phyloP scores from a whole-genome alignment of 2,888 invertebrate species.

The Leptodirus hochenwartii region DNA sequence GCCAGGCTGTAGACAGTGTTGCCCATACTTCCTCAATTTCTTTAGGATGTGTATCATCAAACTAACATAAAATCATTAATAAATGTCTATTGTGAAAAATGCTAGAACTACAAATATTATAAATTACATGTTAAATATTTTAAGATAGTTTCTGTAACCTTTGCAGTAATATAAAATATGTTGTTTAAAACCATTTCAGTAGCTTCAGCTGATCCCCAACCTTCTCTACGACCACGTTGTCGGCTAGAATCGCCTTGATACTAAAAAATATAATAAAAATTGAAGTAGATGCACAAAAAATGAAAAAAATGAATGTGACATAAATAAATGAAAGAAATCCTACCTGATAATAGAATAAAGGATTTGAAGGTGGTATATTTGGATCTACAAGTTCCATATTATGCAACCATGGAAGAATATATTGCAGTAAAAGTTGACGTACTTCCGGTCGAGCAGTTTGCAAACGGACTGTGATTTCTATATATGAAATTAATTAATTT shows the following conservation, averaged over 20 bases:
- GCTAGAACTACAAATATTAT: constrained; percentile 1
- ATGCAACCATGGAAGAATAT: constrained; percentile 91
- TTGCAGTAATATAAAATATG: constrained; percentile 93
- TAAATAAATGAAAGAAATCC: constrained; percentile 11
- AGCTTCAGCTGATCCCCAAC: constrained; percentile 97
- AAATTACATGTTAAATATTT: constrained; percentile 5
- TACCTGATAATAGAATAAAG: constrained; percentile 71
- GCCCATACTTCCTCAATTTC: constrained; percentile 96
- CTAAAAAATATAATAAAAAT: constrained; percentile 17
- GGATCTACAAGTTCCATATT: constrained; percentile 98
- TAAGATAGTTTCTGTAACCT: constrained; percentile 37
- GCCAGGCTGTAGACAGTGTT: constrained; percentile 88
- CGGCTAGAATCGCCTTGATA: constrained; percentile 38
- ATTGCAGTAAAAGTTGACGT: constrained; percentile 76
- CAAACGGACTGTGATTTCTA: constrained; percentile 93
- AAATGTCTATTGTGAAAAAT: not conserved
- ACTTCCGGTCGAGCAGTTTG: constrained; percentile 91
- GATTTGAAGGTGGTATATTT: constrained; percentile 80
- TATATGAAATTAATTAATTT: constrained; percentile 16
- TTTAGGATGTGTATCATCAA: constrained; percentile 87
- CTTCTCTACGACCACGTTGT: constrained; percentile 62
- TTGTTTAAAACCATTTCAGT: constrained; percentile 99
- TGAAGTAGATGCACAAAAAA: not conserved
- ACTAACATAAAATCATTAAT: constrained; percentile 33
- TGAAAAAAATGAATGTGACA: not conserved